phyloP scores from a whole-genome alignment of 2,888 invertebrate genomes.

The Acanthosepion esculentum region DNA sequence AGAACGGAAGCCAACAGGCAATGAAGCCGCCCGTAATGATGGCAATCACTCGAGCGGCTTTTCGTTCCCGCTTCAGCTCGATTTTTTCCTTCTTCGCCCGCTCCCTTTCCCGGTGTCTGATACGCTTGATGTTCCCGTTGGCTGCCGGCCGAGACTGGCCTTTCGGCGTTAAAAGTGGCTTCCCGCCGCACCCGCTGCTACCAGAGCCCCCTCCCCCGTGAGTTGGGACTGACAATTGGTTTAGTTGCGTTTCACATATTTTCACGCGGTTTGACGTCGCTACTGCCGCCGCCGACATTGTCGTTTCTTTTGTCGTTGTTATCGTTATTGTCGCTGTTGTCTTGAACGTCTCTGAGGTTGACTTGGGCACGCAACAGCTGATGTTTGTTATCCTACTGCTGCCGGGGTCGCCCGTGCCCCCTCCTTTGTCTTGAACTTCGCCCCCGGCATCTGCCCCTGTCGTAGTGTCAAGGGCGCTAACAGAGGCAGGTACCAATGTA shows the following conservation, averaged over 20 bases:
- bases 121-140: slow-evolving; percentile 38
- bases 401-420: background rate
- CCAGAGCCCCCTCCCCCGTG: background rate
- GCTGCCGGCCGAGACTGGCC: slow-evolving; percentile 24
- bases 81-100: slow-evolving; percentile 66
- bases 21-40: slow-evolving; percentile 93
- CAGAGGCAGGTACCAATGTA: background rate
- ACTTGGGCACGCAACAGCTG: background rate
- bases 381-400: background rate
- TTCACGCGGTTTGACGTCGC: background rate
- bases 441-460: background rate
- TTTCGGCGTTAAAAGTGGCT: background rate
- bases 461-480: background rate
- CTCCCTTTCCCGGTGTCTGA: background rate
- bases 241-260: background rate
- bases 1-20: slow-evolving; percentile 96
- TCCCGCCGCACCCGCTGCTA: background rate
- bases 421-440: background rate
- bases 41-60: slow-evolving; percentile 74
- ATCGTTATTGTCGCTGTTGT: background rate
- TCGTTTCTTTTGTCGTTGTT: background rate
- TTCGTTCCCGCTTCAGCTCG: slow-evolving; percentile 74
- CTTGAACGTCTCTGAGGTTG: background rate
- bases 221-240: background rate
- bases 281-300: background rate